These are phyloP conservation scores for Gorsachius magnificus DNA, from an alignment of 2,797 vertebrate species.

Conservation along the genomic window DNA sequence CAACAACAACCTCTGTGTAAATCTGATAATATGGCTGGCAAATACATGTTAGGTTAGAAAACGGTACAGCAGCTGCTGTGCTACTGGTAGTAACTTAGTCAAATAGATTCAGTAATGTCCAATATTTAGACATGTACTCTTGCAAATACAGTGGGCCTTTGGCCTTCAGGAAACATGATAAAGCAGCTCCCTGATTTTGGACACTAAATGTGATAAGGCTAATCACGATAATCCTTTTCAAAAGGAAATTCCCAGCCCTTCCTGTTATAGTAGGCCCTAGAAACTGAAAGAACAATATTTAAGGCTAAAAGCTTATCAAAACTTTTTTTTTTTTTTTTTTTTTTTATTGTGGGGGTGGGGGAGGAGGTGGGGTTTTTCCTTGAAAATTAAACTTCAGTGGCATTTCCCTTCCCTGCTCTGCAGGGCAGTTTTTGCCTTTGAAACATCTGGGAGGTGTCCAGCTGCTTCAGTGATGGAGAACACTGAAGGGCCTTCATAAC, in stretches of 20 bases:
- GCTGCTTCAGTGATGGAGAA: neutral
- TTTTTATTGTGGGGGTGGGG: rapidly evolving
- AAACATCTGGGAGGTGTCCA: neutral
- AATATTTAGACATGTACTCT: slow-evolving; percentile 59
- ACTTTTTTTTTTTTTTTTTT: neutral
- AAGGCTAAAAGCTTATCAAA: neutral
- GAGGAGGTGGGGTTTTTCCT: rapidly evolving
- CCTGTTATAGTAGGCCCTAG: neutral
- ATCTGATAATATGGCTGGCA: slow-evolving; percentile 50
- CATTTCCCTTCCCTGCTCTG: neutral
- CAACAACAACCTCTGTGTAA: slow-evolving; percentile 52
- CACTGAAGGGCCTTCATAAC: neutral
- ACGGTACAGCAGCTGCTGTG: slow-evolving; percentile 34
- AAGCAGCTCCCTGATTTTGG: slow-evolving; percentile 14
- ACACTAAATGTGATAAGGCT: neutral
- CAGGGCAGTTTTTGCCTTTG: neutral
- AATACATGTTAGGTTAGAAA: slow-evolving; percentile 41
- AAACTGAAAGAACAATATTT: neutral
- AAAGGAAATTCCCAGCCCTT: neutral
- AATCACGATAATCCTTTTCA: neutral
- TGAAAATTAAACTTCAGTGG: neutral
- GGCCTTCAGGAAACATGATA: slow-evolving; percentile 12
- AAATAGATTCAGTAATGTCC: slow-evolving; percentile 55
- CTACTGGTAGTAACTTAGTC: slow-evolving; percentile 59
- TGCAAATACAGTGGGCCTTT: slow-evolving; percentile 42